These are phyloP conservation scores for Carassius auratus DNA, from an alignment of 2,113 vertebrate genomes.

Conservation along the genomic window DNA sequence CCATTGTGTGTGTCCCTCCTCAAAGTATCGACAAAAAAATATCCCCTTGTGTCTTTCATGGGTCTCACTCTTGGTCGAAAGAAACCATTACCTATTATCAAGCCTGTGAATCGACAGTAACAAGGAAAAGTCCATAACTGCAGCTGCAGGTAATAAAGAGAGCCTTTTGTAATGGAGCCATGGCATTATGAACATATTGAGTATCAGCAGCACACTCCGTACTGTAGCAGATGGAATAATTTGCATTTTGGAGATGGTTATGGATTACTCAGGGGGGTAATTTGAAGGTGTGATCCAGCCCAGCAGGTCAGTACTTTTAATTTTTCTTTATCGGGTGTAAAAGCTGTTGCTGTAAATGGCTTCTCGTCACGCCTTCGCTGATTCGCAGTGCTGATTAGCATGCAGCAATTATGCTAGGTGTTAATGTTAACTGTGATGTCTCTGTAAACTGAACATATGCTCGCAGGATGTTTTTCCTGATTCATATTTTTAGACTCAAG, in stretches of 20 bases:
- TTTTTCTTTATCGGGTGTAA: slow-evolving; percentile 43
- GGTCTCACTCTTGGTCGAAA: slow-evolving; percentile 3
- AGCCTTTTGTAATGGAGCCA: slow-evolving; percentile 40
- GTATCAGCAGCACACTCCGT: slow-evolving; percentile 39
- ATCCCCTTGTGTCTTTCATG: slow-evolving; percentile 4
- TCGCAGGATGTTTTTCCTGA: background rate
- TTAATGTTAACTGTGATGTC: background rate
- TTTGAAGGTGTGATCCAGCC: slow-evolving; percentile 54
- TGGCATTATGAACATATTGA: slow-evolving; percentile 54
- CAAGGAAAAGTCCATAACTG: slow-evolving; percentile 22
- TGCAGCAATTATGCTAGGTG: slow-evolving; percentile 25
- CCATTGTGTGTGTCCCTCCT: slow-evolving; percentile 51
- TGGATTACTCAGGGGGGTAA: slow-evolving; percentile 53
- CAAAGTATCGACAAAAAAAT: slow-evolving; percentile 17
- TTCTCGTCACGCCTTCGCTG: slow-evolving; percentile 32
- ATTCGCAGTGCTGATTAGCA: slow-evolving; percentile 23
- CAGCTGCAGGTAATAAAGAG: slow-evolving; percentile 31
- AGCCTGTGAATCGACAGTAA: slow-evolving; percentile 27
- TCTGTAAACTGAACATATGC: slow-evolving; percentile 38
- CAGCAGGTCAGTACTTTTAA: slow-evolving; percentile 45
- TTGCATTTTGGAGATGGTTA: slow-evolving; percentile 56
- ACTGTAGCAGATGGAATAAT: slow-evolving; percentile 53
- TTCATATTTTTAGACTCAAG: slow-evolving; percentile 1
- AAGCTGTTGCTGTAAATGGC: slow-evolving; percentile 41
- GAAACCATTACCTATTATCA: slow-evolving; percentile 43